Evolutionary conservation across 2,888 invertebrate species (phyloP), one percentile per base, ranked within the genome.

Genomic region (Pecten maximus): DNA sequence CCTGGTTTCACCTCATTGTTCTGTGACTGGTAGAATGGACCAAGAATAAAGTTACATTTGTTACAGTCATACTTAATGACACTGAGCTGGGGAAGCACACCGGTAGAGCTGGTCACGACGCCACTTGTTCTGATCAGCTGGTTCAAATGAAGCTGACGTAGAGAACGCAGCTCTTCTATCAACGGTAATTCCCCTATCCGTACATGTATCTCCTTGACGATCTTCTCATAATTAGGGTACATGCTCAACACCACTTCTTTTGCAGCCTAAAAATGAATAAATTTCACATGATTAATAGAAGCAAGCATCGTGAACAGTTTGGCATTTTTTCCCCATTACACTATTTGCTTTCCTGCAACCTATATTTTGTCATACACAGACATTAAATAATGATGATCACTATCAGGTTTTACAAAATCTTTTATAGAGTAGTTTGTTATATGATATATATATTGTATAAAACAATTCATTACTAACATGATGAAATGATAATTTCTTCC

Each of bases 61-160:
- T 98, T 98, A 97, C 99, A 99, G 97, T 99, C 99, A 96, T 99
- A 99, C 96, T 99, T 99, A 89, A 99, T 98, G 86, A 99, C 97
- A 0, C 98, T 98, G 48, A 99, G 97, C 97, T 99, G 99, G 0
- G 99, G 99, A 91, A 99, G 93, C 0, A 97, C 97, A n/a, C 97
- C 98, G 0, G 99, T 99, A 0, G 99, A 98, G 0, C 99, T 98
- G 0, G 99, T 99, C 0, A 99, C 99, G 1, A 99, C 99, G 16
- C 99, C 99, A 92, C 98, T 97, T 0, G 99, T 98, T 90, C 99
- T 97, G 86, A 99, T 99, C 92, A 99, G 97, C 97, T 99, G 99
- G 97, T 99, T 99, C 90, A 99, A 97, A 95, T 97, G 97, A 6
- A 97, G 95, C 94, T 97, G 97, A 89, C 97, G 97, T 96, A 99